Evolutionary conservation across 2,797 vertebrate genomes (phyloP).

Genomic region (Meda fulgida): DNA sequence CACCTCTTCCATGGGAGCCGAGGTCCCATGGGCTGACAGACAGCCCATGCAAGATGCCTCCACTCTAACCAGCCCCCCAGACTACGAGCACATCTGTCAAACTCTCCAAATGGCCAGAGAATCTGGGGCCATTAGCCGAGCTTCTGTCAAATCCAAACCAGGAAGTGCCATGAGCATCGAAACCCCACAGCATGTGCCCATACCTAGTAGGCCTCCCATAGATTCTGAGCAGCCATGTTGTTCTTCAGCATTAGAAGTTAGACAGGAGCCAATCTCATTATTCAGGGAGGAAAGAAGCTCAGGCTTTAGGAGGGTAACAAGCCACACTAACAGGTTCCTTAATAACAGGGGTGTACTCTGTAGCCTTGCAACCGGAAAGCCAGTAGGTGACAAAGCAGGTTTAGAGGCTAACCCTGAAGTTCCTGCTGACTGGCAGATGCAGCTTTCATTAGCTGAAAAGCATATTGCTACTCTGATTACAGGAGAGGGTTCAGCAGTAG

Average conservation of each 20-base stretch:
- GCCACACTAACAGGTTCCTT: slow-evolving; percentile 54
- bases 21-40: slow-evolving; percentile 79
- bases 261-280: slow-evolving; percentile 56
- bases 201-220: slow-evolving; percentile 40
- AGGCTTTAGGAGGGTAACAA: slow-evolving; percentile 56
- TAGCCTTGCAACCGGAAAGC: slow-evolving; percentile 54
- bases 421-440: slow-evolving; percentile 62
- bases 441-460: slow-evolving; percentile 62
- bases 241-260: slow-evolving; percentile 54
- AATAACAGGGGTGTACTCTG: slow-evolving; percentile 47
- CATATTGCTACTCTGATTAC: slow-evolving; percentile 64
- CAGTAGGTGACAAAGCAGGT: slow-evolving; percentile 52
- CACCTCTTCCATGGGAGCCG: slow-evolving; percentile 68
- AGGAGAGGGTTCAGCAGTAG: slow-evolving; percentile 54
- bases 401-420: slow-evolving; percentile 55
- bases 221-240: slow-evolving; percentile 79
- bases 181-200: slow-evolving; percentile 59
- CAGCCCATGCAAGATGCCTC: slow-evolving; percentile 83
- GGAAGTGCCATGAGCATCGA: slow-evolving; percentile 64
- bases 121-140: slow-evolving; percentile 69
- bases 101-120: slow-evolving; percentile 78
- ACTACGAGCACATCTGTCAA: slow-evolving; percentile 84
- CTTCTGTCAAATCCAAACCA: slow-evolving; percentile 69
- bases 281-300: slow-evolving; percentile 58
- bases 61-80: slow-evolving; percentile 81